Conservation (phyloP, 2,113 vertebrate genomes). For the Leiothrix lutea region DNA sequence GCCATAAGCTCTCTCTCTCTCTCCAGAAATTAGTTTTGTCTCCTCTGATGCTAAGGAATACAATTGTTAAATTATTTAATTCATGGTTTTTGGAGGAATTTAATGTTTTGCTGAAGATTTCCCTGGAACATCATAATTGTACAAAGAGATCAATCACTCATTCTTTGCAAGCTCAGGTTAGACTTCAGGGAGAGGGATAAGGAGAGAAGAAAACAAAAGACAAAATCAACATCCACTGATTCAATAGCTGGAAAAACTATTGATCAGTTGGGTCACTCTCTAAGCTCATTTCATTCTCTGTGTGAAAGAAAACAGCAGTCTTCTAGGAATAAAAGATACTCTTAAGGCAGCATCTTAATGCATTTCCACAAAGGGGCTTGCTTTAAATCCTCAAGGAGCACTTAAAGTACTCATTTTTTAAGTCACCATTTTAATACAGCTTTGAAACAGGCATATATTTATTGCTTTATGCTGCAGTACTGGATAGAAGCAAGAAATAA, state of each 20-base stretch:
- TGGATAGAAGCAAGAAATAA: background rate
- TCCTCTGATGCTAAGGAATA: background rate
- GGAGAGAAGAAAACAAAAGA: slow-evolving; percentile 9
- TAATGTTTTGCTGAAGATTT: background rate
- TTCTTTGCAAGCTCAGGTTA: background rate
- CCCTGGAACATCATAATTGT: background rate
- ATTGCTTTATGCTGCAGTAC: background rate
- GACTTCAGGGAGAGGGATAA: background rate
- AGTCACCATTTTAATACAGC: background rate
- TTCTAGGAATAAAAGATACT: slow-evolving; percentile 31
- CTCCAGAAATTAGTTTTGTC: background rate
- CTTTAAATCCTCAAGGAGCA: background rate
- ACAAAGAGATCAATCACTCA: background rate
- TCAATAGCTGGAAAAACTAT: slow-evolving; percentile 33
- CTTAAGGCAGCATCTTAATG: slow-evolving; percentile 23
- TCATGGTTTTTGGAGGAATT: background rate
- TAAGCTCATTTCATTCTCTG: slow-evolving; percentile 32
- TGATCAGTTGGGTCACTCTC: slow-evolving; percentile 33
- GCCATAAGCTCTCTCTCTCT: background rate
- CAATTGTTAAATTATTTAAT: background rate
- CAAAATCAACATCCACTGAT: slow-evolving; percentile 33
- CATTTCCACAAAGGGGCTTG: background rate
- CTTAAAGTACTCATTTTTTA: background rate
- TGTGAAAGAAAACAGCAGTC: slow-evolving; percentile 33
- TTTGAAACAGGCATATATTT: background rate